Base-by-base conservation (phyloP, 2,113 vertebrate species). In the Brienomyrus longianalis region DNA sequence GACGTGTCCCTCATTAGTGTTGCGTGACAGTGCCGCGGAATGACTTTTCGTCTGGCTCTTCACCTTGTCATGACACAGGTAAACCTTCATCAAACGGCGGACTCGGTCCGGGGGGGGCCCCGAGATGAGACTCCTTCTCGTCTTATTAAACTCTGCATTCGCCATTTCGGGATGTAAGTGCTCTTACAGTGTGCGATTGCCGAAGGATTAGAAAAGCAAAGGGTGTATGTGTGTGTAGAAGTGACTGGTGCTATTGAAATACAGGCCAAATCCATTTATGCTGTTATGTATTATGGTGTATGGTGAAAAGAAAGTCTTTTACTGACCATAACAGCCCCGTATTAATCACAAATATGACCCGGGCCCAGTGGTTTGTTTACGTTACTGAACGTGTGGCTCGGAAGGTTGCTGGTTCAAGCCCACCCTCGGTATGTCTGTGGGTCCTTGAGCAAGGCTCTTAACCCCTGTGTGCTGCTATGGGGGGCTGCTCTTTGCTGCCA, bases 51-150 rank as follows among this genome's bases (percentile, higher is more conserved):
- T 50, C 85, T 89, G 66, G 23, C 62, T 70, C 87, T 90, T 80
- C 89, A 50, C 84, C 88, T 74, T 91, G 90, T 89, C 70, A 21
- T 35, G 50, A 88, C 35, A 83, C 92, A 90, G 91, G 89, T 92
- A 91, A 91, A 88, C 87, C 89, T 86, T 90, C 87, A 90, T 91
- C 91, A 86, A 88, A 89, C 43, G 3, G 17, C 0, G 13, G 74
- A 56, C 54, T 88, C 90, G 51, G 43, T 35, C 8, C 39, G 39
- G 52, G 50, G 6, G 50, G 9, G 31, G 10, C 85, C 54, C 90
- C 89, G 89, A 88, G 85, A 47, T 87, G 48, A 84, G 56, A 66
- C 9, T 83, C 31, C 83, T 48, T 23, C 77, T 89, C 50, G 59
- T 0, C 89, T 91, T 90, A 89, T 91, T 91, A 87, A 89, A 52